Percentiles rank a stretch among this genome's conserved stretches.
Evolutionary conservation across 2,888 invertebrate genomes (phyloP).

Genomic region (Thysanoteuthis rhombus): DNA sequence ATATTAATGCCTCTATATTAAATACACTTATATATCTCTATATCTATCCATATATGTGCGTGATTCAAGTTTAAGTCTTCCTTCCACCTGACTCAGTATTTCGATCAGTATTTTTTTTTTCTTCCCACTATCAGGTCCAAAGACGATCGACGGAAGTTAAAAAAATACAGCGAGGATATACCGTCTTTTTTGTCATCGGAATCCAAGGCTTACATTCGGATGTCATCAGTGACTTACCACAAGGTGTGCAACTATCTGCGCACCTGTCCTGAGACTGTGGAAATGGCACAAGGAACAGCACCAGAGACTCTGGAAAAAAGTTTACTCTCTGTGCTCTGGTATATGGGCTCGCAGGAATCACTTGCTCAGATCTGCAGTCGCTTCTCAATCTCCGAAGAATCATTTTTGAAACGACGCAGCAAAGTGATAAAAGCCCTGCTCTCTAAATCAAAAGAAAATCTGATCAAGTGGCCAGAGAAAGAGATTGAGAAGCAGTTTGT

Average conservation of each 20-base stretch:
- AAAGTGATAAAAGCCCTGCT: conserved; percentile 23
- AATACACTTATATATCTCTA: background rate
- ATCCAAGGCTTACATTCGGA: conserved; percentile 27
- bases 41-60: background rate
- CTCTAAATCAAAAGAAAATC: conserved; percentile 16
- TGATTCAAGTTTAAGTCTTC: conserved; percentile 17
- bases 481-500: background rate
- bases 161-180: conserved; percentile 29
- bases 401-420: conserved; percentile 16
- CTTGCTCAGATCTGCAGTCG: conserved; percentile 17
- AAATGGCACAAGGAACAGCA: conserved; percentile 23
- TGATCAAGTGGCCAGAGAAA: conserved; percentile 21
- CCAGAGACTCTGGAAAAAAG: conserved; percentile 28
- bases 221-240: conserved; percentile 18
- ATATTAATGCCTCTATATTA: too few species aligned
- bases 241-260: conserved; percentile 27
- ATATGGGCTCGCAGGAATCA: conserved; percentile 23
- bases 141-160: conserved; percentile 27
- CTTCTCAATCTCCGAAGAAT: conserved; percentile 16
- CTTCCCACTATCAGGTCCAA: conserved; percentile 28
- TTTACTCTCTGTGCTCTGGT: conserved; percentile 17
- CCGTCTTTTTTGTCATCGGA: conserved; percentile 22
- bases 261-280: conserved; percentile 22
- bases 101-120: conserved; percentile 28
- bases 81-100: conserved; percentile 26